These are phyloP conservation scores for Altica lythri DNA, from an alignment of 2,888 invertebrate genomes.

Conservation along the genomic window DNA sequence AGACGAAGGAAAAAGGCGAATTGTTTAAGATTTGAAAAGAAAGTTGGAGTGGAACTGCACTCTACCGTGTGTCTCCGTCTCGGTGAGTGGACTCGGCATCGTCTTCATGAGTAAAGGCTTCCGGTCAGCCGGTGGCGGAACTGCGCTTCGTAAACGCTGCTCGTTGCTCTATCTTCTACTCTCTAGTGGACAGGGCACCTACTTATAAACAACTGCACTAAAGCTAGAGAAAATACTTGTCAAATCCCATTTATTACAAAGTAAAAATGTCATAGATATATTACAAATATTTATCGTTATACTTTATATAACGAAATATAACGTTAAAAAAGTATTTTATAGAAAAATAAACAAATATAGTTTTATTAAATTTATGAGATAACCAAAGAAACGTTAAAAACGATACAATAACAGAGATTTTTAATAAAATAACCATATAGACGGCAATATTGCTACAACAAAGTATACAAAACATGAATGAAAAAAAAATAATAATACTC, in stretches of 20 bases:
- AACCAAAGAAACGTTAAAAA: neutral
- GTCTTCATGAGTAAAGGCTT: conserved; percentile 31
- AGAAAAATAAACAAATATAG: neutral
- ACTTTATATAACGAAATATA: no score
- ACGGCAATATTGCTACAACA: no score
- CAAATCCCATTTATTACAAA: neutral
- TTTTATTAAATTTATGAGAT: neutral
- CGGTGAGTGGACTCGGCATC: conserved; percentile 31
- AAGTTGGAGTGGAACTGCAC: conserved; percentile 26
- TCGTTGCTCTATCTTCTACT: conserved; percentile 28
- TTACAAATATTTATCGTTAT: no score
- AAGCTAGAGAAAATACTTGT: neutral
- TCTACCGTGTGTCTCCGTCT: conserved; percentile 28
- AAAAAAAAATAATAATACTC: no score
- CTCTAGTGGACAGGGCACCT: conserved; percentile 25
- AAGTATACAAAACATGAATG: no score
- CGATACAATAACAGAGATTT: no score
- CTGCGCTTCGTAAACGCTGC: conserved; percentile 26
- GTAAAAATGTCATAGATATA: neutral
- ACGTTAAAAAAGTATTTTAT: neutral
- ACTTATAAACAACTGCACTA: conserved; percentile 14
- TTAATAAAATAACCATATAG: no score
- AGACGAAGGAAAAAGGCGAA: neutral
- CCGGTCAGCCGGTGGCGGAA: conserved; percentile 34
- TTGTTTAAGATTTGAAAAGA: conserved; percentile 19